Evolutionary conservation across 2,888 invertebrate genomes (phyloP), one percentile per base, ranked within the genome.

Genomic region (Autographa pulchrina): DNA sequence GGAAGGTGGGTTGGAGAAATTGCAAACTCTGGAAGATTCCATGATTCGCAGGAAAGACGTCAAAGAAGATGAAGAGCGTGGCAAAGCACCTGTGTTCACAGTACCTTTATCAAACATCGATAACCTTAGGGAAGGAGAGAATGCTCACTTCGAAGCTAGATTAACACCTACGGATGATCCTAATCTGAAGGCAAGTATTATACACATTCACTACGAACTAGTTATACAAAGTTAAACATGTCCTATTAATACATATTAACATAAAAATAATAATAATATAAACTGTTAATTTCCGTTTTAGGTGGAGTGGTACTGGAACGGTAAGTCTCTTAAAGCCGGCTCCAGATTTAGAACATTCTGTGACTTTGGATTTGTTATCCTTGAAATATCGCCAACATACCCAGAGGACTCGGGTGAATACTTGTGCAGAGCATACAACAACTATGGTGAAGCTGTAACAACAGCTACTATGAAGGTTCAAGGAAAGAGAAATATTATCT

Each of bases 321-420:
- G 98, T 75, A 98, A 98, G 93, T 97, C 98, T 63, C 94, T 98
- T 70, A 97, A 97, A 92, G 97, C 98, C 61, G 99, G 99, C 71
- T 98, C 99, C 13, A 97, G 99, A 83, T 99, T 99, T 96, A 98
- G 99, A 81, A 99, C 99, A 41, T 99, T 99, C 97, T 98, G 99
- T 89, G 99, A 99, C 95, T 99, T 99, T 93, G 99, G 99, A 71
- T 99, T 99, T 90, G 99, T 99, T 38, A 99, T 99, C 82, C 96
- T 99, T 80, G 99, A 99, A 96, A 99, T 99, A 85, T 98, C 99
- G 11, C 99, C 99, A 0, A 99, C 99, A 14, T 99, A 99, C 91
- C 99, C 99, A 0, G 99, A 99, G 96, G 99, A 99, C 91, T 98
- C 99, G 35, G 99, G 99, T 20, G 98, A 98, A 94, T 98, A 98